Conservation (phyloP, 2,888 invertebrate genomes). For the Scaptodrosophila latifasciaeformis region DNA sequence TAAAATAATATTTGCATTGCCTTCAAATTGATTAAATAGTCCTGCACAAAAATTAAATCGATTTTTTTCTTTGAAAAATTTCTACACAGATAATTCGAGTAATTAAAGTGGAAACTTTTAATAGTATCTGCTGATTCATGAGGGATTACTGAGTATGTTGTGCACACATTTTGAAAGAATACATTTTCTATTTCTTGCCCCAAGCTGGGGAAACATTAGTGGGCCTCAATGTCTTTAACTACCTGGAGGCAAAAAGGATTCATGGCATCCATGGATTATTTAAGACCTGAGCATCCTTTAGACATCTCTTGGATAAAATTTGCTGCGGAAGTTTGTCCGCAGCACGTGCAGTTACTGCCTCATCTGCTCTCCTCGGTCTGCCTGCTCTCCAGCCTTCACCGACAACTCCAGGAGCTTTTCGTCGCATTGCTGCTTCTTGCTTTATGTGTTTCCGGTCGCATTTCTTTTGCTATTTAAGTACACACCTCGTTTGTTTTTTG, state of each 20-base stretch:
- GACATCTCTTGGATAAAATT: conserved; percentile 38
- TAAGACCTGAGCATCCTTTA: conserved; percentile 38
- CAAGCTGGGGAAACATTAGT: no score
- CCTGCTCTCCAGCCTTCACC: background rate
- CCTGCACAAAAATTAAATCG: no score
- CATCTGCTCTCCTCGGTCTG: background rate
- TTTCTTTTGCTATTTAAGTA: conserved; percentile 52
- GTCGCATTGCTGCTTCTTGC: conserved; percentile 3
- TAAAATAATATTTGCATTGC: no score
- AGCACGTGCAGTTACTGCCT: conserved; percentile 19
- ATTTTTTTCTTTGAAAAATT: no score
- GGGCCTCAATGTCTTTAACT: no score
- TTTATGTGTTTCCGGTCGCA: conserved; percentile 49
- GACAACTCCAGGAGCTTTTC: background rate
- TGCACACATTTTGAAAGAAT: no score
- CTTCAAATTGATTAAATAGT: no score
- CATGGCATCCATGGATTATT: conserved; percentile 38
- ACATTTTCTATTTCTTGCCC: no score
- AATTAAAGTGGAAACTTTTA: no score
- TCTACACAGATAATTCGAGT: no score
- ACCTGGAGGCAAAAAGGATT: background rate
- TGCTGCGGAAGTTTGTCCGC: conserved; percentile 45
- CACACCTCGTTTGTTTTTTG: conserved; percentile 32
- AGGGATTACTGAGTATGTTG: no score
- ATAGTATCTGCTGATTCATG: no score